A percentile compares a stretch with the other conserved stretches of the same genome.
phyloP scores from a whole-genome alignment of 2,888 invertebrate genomes.

The Ditylenchus weischeri region DNA sequence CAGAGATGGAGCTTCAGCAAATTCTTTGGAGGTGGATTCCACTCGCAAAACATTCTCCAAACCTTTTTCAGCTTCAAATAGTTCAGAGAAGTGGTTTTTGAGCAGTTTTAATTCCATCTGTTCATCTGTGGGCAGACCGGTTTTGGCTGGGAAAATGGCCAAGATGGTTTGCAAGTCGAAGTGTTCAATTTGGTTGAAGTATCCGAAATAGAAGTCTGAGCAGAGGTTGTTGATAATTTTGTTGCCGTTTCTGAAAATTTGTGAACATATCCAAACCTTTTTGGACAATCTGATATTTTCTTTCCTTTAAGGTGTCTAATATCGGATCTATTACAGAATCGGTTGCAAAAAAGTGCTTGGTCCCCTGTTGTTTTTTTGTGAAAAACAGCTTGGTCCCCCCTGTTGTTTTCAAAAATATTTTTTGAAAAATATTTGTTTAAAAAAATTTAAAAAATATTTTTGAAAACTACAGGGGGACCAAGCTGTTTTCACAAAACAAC shows the following conservation, averaged over 20 bases:
- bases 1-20: constrained; percentile 30
- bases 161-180: constrained; percentile 58
- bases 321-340: too few relatives aligned
- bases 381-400: too few relatives aligned
- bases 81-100: background rate
- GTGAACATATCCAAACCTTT: background rate
- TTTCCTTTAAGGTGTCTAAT: too few relatives aligned
- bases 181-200: constrained; percentile 64
- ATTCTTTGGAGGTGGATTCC: background rate
- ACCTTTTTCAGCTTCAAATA: background rate
- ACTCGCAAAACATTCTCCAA: too few relatives aligned
- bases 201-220: constrained; percentile 64
- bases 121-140: constrained; percentile 49
- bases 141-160: constrained; percentile 34
- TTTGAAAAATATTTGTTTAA: too few relatives aligned
- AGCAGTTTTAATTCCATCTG: constrained; percentile 27
- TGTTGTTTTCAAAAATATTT: too few relatives aligned
- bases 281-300: too few relatives aligned
- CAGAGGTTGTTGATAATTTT: constrained; percentile 41
- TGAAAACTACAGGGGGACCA: too few relatives aligned
- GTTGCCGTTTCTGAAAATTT: constrained; percentile 40
- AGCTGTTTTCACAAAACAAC: too few relatives aligned
- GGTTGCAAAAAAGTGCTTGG: too few relatives aligned
- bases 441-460: too few relatives aligned
- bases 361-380: too few relatives aligned